Percentiles rank a stretch among this genome's conserved stretches.
These are phyloP conservation scores for Enteromius afrohamiltoni DNA, from an alignment of 2,797 vertebrate species.

Conservation along the genomic window DNA sequence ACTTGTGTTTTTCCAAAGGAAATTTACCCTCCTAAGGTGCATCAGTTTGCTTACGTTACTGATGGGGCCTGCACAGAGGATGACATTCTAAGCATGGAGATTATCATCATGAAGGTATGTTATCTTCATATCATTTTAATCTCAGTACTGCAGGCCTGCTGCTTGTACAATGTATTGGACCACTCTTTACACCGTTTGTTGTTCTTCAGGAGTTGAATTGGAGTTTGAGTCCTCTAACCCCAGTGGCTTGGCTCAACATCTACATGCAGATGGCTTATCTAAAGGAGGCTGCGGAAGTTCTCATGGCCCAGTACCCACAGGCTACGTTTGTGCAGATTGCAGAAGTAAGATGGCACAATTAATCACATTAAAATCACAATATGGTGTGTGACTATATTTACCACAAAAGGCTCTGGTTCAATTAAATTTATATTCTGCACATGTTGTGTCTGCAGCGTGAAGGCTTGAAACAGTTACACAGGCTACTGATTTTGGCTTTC, in stretches of 20 bases:
- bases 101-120: conserved; percentile 95
- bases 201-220: conserved; percentile 88
- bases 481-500: not conserved
- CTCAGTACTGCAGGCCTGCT: not conserved
- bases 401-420: not conserved
- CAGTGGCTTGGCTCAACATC: conserved; percentile 93
- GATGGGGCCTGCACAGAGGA: conserved; percentile 95
- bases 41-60: conserved; percentile 95
- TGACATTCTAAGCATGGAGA: conserved; percentile 93
- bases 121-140: not conserved
- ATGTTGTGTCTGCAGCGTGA: not conserved
- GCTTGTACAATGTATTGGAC: not conserved
- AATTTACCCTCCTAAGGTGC: conserved; percentile 95
- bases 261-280: conserved; percentile 97
- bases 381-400: conserved; percentile 25
- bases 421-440: not conserved
- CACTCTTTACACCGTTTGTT: conserved; percentile 2
- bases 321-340: conserved; percentile 89
- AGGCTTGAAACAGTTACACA: not conserved
- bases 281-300: conserved; percentile 80
- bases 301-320: conserved; percentile 91
- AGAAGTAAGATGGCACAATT: conserved; percentile 77
- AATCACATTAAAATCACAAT: conserved; percentile 19
- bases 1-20: conserved; percentile 76
- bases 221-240: conserved; percentile 91